Base-by-base conservation (phyloP, 37 sponge, comb jelly and placozoan species). In the Beroe forskalii region DNA sequence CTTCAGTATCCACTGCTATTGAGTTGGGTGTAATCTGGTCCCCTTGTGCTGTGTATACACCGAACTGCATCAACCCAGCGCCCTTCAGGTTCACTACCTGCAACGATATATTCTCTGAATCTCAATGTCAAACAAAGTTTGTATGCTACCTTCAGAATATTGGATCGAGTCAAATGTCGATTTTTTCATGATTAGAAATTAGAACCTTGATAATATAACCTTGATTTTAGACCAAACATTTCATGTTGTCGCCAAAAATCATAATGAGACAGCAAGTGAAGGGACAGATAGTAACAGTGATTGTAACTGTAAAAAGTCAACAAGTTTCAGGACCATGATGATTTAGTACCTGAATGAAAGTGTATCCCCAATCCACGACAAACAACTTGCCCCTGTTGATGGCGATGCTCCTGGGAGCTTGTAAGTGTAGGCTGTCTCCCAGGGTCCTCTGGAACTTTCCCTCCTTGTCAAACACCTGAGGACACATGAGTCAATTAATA, bases 301-400 rank as follows among this genome's bases (percentile, higher is more conserved):
- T n/a, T n/a, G n/a, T n/a, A n/a, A n/a, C n/a, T n/a, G n/a, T n/a
- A n/a, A n/a, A n/a, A n/a, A n/a, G n/a, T n/a, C n/a, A n/a, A n/a
- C n/a, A n/a, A n/a, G n/a, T n/a, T n/a, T n/a, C n/a, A n/a, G n/a
- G n/a, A n/a, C n/a, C n/a, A n/a, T n/a, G n/a, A n/a, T n/a, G n/a
- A n/a, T n/a, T n/a, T n/a, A n/a, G n/a, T 35, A 80, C 86, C 55
- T 80, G 86, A 12, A 80, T 80, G 55, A 44, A 80, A 4, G 86
- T 80, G 86, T 80, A 80, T 14, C 86, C 86, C 86, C 86, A 80
- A 37, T 80, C 86, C 28, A 80, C 86, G n/a, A 80, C 35, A 48
- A 33, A 80, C 9, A 80, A 42, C 40, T 80, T 80, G 14, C 86
- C 86, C 22, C 72, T 23, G 86, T 80, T 80, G 12, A 80, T 80